Evolutionary conservation across 2,113 vertebrate genomes (phyloP), one percentile per base, ranked within the genome.

Genomic region (Lontra canadensis): DNA sequence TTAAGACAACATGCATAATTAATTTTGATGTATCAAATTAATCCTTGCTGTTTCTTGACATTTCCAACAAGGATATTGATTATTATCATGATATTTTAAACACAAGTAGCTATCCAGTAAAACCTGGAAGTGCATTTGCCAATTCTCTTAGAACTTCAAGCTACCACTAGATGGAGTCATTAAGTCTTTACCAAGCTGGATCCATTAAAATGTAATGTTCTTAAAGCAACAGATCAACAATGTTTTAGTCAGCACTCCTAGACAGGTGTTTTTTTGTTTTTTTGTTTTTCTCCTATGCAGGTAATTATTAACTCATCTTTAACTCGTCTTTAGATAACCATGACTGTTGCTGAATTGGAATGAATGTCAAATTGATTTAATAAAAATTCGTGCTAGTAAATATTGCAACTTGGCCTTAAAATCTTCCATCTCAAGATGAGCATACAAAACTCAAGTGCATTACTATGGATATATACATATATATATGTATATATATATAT

Each of bases 111-210:
- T 78, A 78, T 80, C 34, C 61, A 90, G 15, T 59, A 91, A 96
- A 97, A 92, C 29, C 21, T 90, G 15, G 13, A 95, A 76, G 55
- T 87, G 1, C 12, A 92, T 88, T 96, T 91, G 88, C 67, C 31
- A 80, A n/a, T 69, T 94, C 52, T 80, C 65, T 92, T 92, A 83
- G 67, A 90, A 95, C 73, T 94, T 95, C 61, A 92, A 65, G 73
- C n/a, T 92, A 44, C 88, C 90, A 90, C 80, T 96, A 98, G 97
- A 88, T 97, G 93, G 76, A 76, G 67, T 96, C 52, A 92, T 92
- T 96, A 97, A 92, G 71, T 97, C 80, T 95, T 94, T 87, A 26
- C 23, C 95, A 97, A 93, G 80, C 10, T 74, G 89, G 20, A 10
- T 83, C 34, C 36, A 92, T 36, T 79, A 86, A 55, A 63, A 61